A percentile compares a stretch with the other conserved stretches of the same genome.
Evolutionary conservation across 2,888 invertebrate genomes (phyloP).

Genomic region (Thelaira solivaga): DNA sequence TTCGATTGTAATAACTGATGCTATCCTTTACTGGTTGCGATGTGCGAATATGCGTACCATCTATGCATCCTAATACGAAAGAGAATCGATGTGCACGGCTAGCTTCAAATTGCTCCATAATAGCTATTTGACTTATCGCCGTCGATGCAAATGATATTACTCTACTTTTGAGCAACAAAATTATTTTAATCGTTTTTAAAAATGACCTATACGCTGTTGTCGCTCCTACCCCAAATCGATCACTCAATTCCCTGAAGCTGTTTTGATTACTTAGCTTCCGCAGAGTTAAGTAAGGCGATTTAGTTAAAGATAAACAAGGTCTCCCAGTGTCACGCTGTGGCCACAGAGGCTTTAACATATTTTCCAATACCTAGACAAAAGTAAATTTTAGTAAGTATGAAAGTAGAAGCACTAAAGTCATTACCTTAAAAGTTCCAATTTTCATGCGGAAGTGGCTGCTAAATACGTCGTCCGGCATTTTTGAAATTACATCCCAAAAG

Average conservation of each 20-base stretch:
- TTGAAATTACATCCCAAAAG: no score
- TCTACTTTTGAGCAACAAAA: neutral
- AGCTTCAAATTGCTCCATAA: neutral
- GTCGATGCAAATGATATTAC: slow-evolving; percentile 1
- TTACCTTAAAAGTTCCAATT: no score
- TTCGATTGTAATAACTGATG: slow-evolving; percentile 36
- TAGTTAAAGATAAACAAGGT: neutral
- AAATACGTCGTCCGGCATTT: no score
- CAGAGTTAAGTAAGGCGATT: slow-evolving; percentile 3
- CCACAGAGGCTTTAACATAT: slow-evolving; percentile 7
- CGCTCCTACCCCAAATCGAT: slow-evolving; percentile 3
- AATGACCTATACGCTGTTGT: slow-evolving; percentile 13
- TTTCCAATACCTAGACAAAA: no score
- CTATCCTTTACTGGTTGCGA: no score
- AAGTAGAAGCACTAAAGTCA: no score
- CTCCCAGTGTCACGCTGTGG: neutral
- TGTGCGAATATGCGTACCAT: no score
- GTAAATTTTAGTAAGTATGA: no score
- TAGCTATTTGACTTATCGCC: neutral
- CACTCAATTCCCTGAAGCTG: neutral
- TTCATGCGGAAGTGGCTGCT: no score
- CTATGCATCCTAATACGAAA: slow-evolving; percentile 10
- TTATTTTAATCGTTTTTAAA: slow-evolving; percentile 2
- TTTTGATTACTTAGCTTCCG: slow-evolving; percentile 8
- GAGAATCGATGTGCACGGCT: slow-evolving; percentile 7